Conservation (phyloP, 2,797 vertebrate genomes). For the Sebastiscus tertius region DNA sequence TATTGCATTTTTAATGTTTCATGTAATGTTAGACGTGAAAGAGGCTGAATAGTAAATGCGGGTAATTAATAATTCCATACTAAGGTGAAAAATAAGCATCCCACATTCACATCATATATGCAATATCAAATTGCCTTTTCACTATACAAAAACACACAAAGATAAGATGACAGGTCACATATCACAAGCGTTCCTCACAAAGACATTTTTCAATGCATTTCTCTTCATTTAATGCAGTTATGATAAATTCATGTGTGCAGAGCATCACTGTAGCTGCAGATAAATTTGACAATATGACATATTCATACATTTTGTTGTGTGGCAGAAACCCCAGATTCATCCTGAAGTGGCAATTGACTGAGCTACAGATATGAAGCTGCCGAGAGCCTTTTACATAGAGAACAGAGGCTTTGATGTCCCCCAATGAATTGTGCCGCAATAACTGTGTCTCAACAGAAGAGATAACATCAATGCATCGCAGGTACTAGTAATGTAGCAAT, state of each 20-base stretch:
- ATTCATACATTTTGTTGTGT: conserved; percentile 52
- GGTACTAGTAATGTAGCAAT: conserved; percentile 55
- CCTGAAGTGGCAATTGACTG: conserved; percentile 69
- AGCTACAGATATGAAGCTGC: conserved; percentile 50
- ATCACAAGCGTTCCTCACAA: conserved; percentile 27
- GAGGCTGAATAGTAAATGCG: conserved; percentile 3
- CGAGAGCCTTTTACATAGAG: conserved; percentile 67
- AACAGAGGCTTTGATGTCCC: conserved; percentile 68
- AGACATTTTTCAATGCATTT: conserved; percentile 33
- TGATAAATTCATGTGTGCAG: conserved; percentile 46
- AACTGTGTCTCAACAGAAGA: conserved; percentile 57
- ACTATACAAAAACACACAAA: conserved; percentile 1
- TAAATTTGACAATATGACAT: conserved; percentile 63
- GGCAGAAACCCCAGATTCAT: conserved; percentile 58
- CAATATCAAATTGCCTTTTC: conserved; percentile 13
- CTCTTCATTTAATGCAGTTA: conserved; percentile 46
- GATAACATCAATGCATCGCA: conserved; percentile 64
- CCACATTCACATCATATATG: conserved; percentile 19
- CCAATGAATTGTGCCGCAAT: conserved; percentile 59
- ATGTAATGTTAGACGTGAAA: not conserved
- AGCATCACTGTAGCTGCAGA: conserved; percentile 39
- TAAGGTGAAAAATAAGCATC: conserved; percentile 23
- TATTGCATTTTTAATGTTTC: conserved; percentile 27
- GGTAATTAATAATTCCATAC: conserved; percentile 42
- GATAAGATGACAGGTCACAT: conserved; percentile 22